phyloP scores from a whole-genome alignment of 2,113 vertebrate species.

The Elgaria multicarinata region DNA sequence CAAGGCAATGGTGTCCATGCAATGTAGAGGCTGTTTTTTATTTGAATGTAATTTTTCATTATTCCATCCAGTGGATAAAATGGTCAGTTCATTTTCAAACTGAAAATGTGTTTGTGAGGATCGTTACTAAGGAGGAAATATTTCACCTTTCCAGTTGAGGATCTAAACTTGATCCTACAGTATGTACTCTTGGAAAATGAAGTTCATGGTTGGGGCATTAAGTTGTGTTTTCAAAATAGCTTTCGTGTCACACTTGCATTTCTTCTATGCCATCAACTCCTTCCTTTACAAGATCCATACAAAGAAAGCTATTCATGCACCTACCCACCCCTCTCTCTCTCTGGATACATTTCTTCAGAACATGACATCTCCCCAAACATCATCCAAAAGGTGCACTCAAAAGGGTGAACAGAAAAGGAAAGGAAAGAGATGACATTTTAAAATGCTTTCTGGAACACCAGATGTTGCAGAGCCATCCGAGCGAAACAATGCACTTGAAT shows the following conservation, averaged over 20 bases:
- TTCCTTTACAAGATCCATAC: conserved; percentile 23
- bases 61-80: background rate
- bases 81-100: conserved; percentile 7
- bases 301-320: conserved; percentile 7
- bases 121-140: conserved; percentile 26
- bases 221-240: conserved; percentile 43
- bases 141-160: conserved; percentile 24
- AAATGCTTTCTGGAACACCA: conserved; percentile 70
- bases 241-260: conserved; percentile 40
- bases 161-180: background rate
- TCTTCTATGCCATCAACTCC: background rate
- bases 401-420: conserved; percentile 39
- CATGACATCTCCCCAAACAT: conserved; percentile 40
- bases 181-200: background rate
- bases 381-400: conserved; percentile 47
- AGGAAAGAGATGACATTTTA: conserved; percentile 65
- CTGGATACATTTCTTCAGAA: conserved; percentile 14
- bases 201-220: conserved; percentile 37
- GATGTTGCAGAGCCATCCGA: conserved; percentile 69
- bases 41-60: background rate
- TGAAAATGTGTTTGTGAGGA: conserved; percentile 17
- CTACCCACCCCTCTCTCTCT: conserved; percentile 23
- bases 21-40: background rate
- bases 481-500: conserved; percentile 69
- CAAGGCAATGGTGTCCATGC: background rate